Conservation (phyloP, 2,797 vertebrate genomes). For the Benthosema pterotum region DNA sequence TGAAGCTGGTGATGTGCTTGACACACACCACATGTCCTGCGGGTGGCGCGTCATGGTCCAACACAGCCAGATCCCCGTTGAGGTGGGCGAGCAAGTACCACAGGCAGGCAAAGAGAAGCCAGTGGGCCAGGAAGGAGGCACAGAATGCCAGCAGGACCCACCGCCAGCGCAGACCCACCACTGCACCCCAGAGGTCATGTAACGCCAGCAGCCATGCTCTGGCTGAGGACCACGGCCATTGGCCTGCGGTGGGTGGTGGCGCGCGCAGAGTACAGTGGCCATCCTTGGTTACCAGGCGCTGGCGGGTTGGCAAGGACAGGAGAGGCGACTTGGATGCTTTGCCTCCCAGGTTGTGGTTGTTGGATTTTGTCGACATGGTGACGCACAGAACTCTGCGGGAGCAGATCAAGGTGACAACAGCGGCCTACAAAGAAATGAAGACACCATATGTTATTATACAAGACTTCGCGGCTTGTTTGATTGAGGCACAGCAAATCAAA, state of each 20-base stretch:
- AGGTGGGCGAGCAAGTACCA: conserved; percentile 96
- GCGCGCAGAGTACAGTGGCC: conserved; percentile 84
- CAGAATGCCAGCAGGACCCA: conserved; percentile 96
- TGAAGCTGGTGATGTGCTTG: conserved; percentile 95
- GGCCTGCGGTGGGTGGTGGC: conserved; percentile 56
- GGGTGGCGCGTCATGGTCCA: conserved; percentile 88
- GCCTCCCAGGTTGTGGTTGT: conserved; percentile 65
- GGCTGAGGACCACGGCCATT: conserved; percentile 61
- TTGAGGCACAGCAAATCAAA: conserved; percentile 8
- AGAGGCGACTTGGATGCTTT: conserved; percentile 84
- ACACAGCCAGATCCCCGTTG: conserved; percentile 91
- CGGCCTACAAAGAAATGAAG: conserved; percentile 45
- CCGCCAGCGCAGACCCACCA: conserved; percentile 95
- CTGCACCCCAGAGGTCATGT: conserved; percentile 91
- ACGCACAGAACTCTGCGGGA: conserved; percentile 29
- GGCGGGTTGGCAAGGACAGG: conserved; percentile 75
- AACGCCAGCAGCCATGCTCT: conserved; percentile 84
- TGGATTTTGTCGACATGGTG: conserved; percentile 77
- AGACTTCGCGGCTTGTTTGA: background rate
- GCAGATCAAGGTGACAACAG: conserved; percentile 27
- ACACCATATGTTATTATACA: too few relatives aligned
- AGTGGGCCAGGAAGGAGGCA: conserved; percentile 92
- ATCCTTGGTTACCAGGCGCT: conserved; percentile 92
- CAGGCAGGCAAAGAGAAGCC: conserved; percentile 95
- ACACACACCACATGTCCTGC: conserved; percentile 95